These are phyloP conservation scores for Tupiocoris notatus DNA, from an alignment of 2,888 invertebrate genomes.

Conservation along the genomic window DNA sequence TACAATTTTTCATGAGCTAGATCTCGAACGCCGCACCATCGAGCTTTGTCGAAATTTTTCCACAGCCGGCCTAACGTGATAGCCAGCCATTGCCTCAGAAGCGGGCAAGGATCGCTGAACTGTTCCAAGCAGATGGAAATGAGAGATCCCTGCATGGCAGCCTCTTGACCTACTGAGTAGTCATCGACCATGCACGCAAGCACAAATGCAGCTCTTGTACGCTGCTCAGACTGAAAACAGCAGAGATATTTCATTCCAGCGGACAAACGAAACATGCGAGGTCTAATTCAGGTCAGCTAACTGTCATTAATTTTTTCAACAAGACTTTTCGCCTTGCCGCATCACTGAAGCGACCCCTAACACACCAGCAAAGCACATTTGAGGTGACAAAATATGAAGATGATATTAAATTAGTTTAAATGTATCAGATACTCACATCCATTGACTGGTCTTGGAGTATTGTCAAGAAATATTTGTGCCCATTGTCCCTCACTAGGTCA, in stretches of 20 bases:
- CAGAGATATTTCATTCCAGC: no score
- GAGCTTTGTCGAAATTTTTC: conserved; percentile 82
- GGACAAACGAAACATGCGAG: no score
- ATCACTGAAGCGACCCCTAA: no score
- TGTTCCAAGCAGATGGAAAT: conserved; percentile 91
- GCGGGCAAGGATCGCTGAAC: conserved; percentile 67
- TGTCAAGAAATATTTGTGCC: conserved; percentile 91
- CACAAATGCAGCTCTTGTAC: conserved; percentile 93
- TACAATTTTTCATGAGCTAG: conserved; percentile 95
- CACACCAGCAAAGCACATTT: no score
- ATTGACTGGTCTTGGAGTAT: conserved; percentile 85
- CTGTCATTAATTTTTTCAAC: no score
- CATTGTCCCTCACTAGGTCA: conserved; percentile 89
- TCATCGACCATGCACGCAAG: conserved; percentile 90
- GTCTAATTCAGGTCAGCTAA: no score
- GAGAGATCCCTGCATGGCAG: conserved; percentile 83
- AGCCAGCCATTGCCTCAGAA: conserved; percentile 83
- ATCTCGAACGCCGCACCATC: conserved; percentile 95
- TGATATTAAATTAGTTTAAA: no score
- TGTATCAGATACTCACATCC: conserved; percentile 75
- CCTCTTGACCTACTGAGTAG: conserved; percentile 84
- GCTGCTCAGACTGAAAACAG: conserved; percentile 67
- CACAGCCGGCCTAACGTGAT: conserved; percentile 88
- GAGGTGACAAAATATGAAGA: no score
- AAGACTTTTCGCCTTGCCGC: no score